Percentiles rank a stretch among this genome's conserved stretches.
phyloP scores from a whole-genome alignment of 2,888 invertebrate genomes.

The Agrotis clavis region DNA sequence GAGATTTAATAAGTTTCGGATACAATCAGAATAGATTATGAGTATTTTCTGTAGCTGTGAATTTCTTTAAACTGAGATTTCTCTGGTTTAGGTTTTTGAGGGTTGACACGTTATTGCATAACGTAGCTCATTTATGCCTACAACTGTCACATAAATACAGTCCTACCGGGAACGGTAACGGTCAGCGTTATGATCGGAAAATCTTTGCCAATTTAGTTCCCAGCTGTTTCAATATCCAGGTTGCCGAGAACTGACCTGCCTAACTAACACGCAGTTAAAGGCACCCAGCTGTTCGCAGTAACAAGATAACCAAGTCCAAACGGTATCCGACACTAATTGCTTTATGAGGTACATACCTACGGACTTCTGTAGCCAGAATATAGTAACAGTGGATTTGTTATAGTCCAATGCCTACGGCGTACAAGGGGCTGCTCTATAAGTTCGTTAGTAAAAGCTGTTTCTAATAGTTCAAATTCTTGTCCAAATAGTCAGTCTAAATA shows the following conservation, averaged over 20 bases:
- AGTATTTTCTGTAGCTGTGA: no score
- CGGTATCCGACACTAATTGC: constrained; percentile 32
- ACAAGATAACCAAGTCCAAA: constrained; percentile 43
- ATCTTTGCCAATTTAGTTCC: constrained; percentile 22
- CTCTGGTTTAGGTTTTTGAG: no score
- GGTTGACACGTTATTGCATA: no score
- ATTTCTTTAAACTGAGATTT: no score
- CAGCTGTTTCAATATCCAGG: constrained; percentile 25
- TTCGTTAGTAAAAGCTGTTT: not conserved
- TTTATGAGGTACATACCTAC: constrained; percentile 3
- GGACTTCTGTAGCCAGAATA: not conserved
- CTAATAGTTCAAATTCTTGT: not conserved
- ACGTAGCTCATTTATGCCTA: not conserved
- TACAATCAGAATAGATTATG: no score
- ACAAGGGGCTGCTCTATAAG: not conserved
- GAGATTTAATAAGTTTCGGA: no score
- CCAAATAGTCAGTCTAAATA: not conserved
- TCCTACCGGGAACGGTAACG: not conserved
- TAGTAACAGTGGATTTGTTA: constrained; percentile 5
- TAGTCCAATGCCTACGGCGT: not conserved
- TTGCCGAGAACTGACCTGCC: constrained; percentile 25
- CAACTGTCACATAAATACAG: not conserved
- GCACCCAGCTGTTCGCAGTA: constrained; percentile 16
- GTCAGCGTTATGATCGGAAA: not conserved
- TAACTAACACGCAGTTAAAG: constrained; percentile 27